Evolutionary conservation across 2,797 vertebrate species (phyloP), one percentile per base, ranked within the genome.

Genomic region (Lerista edwardsae): DNA sequence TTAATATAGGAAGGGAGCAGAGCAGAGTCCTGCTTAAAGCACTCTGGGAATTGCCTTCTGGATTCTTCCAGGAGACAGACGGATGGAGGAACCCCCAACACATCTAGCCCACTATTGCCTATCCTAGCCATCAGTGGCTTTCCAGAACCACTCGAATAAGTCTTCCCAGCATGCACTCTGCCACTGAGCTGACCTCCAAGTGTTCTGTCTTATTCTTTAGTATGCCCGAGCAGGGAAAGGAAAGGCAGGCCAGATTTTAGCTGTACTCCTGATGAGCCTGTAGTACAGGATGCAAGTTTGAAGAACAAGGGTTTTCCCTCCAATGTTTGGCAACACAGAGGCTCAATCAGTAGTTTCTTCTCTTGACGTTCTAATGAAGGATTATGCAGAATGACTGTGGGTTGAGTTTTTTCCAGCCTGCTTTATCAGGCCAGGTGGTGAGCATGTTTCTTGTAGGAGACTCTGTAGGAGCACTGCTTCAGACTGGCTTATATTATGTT

Each of bases 241-340:
- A 57, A 65, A 55, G 34, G 74, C 41, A 25, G 17, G 27, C 67
- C 25, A 55, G 31, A 29, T 67, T 21, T 21, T 23, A 65, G 51
- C 77, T 44, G n/a, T n/a, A n/a, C n/a, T n/a, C n/a, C n/a, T 67
- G 41, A 67, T 67, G n/a, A 79, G 9, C 17, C 61, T 78, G 39
- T 29, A 12, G 15, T 65, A 78, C 29, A 65, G 34, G 62, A 67
- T 51, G 62, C 41, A 67, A 29, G 21, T 25, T 31, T 47, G 41
- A 67, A 51, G 65, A 80, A 47, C 1, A 68, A 27, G 65, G 67
- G 11, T 4, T 39, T 80, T 80, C 15, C 67, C 51, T 59, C 25
- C 34, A 69, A 68, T 39, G 34, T 80, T 36, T 80, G 79, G 79
- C 27, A 80, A 69, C 15, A 68, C 78, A 21, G 47, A 71, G n/a